A percentile compares a stretch with the other conserved stretches of the same genome.
Conservation (phyloP, 2,888 invertebrate genomes). For the Rhabditoides inermis region DNA sequence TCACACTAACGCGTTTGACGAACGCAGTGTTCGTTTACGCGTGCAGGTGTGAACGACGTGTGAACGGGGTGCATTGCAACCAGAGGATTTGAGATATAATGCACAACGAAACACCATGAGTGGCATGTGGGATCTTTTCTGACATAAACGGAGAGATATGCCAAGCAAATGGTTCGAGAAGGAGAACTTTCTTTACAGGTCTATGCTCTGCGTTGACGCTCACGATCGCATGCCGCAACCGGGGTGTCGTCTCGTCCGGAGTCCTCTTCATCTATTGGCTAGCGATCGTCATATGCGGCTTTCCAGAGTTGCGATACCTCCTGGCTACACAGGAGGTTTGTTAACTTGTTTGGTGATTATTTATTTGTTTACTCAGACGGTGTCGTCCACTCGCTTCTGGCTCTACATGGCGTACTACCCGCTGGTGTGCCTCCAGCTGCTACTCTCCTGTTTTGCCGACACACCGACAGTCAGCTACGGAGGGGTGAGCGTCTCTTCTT, state of each 20-base stretch:
- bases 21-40: too few species aligned
- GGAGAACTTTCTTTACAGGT: too few species aligned
- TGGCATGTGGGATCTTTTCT: too few species aligned
- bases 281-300: conserved; percentile 17
- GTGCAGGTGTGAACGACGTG: too few species aligned
- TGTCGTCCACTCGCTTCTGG: conserved; percentile 9
- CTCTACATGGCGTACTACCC: conserved; percentile 26
- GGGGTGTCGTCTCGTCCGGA: conserved; percentile 48
- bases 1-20: too few species aligned
- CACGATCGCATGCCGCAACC: conserved; percentile 38
- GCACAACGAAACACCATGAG: too few species aligned
- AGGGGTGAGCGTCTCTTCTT: conserved; percentile 10
- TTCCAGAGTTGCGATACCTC: conserved; percentile 17
- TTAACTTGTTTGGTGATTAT: too few species aligned
- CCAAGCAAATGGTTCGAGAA: too few species aligned
- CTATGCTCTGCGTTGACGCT: conserved; percentile 32
- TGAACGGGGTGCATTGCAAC: too few species aligned
- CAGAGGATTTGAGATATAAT: too few species aligned
- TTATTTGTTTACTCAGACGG: too few species aligned
- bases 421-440: conserved; percentile 26
- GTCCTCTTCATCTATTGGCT: conserved; percentile 45
- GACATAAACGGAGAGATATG: too few species aligned
- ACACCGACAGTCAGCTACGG: conserved; percentile 22
- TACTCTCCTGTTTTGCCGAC: conserved; percentile 47
- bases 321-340: conserved; percentile 1